A percentile compares a stretch with the other conserved stretches of the same genome.
These are phyloP conservation scores for Paralvinella palmiformis DNA, from an alignment of 1,140 invertebrate species.

Conservation along the genomic window DNA sequence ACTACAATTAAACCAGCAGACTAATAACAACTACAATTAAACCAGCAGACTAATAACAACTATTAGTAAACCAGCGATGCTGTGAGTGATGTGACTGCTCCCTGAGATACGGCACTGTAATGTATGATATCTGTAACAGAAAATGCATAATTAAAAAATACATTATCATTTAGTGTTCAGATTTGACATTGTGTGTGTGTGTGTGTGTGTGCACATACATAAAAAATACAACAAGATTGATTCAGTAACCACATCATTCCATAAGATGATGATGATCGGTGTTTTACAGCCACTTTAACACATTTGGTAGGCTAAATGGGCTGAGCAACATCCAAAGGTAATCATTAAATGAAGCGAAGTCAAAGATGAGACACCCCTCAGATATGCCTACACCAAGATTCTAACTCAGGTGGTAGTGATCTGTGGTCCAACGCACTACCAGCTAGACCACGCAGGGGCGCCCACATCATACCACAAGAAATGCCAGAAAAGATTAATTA, in stretches of 20 bases:
- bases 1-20: no score
- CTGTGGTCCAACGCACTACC: no score
- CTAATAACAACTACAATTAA: no score
- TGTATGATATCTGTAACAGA: slow-evolving; percentile 57
- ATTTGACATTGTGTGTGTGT: no score
- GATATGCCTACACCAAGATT: no score
- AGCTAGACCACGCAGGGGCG: not conserved
- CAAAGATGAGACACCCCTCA: no score
- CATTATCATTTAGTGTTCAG: not conserved
- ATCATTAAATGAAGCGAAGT: no score
- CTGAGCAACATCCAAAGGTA: no score
- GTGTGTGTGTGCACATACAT: no score
- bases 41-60: not conserved
- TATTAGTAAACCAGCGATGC: slow-evolving; percentile 4
- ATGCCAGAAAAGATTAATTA: not conserved
- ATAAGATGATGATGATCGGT: not conserved
- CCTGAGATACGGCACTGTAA: slow-evolving; percentile 80
- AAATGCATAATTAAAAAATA: slow-evolving; percentile 16
- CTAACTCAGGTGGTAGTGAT: no score
- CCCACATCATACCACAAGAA: not conserved
- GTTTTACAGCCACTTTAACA: not conserved
- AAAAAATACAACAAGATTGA: no score
- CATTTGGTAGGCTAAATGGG: no score
- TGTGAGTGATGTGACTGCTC: slow-evolving; percentile 49
- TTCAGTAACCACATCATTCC: not conserved